Base-by-base conservation (phyloP, 2,888 invertebrate species). In the Tetheella fluctuosa region DNA sequence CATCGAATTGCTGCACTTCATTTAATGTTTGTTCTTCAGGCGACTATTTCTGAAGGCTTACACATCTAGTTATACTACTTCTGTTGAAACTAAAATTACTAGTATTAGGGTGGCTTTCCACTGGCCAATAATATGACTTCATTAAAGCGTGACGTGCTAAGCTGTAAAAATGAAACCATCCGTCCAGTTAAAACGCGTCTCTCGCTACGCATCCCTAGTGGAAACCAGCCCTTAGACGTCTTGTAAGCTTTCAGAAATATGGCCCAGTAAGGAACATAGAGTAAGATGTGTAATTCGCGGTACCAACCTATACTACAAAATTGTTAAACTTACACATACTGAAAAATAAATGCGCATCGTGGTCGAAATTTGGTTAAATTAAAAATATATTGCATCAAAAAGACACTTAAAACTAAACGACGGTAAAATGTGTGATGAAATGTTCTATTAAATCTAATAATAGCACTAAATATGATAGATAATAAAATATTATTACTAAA, bases 291-390 rank as follows among this genome's bases (percentile, higher is more conserved):
- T 17, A n/a, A 17, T 42, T 42, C 7, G 17, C 17, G 42, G 42
- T 15, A 17, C 42, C 42, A 17, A 42, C 42, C 42, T 42, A 42
- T 2, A 42, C 20, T 20, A 48, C 17, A n/a, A 48, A 48, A 48
- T 48, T 23, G 55, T 63, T 58, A 61, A 63, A 69, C 59, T 65
- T 68, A 42, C n/a, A 73, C 62, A 53, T 60, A 63, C 23, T 59
- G 54, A 48, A 64, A 68, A 71, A 73, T 71, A 73, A 75, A 74
- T 75, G 71, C 74, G 57, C 42, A 64, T 57, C 34, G 63, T 73
- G 55, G 60, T 61, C 61, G 25, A 70, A 65, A 67, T 60, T 62
- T 61, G 58, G 54, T 61, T 58, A 58, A 23, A 58, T 54, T 39
- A 54, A 61, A 58, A 23, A 54, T 30, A 61, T 52, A 58, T 48